Evolutionary conservation across 2,797 vertebrate genomes (phyloP).

Genomic region (Chaetophractus vellerosus): DNA sequence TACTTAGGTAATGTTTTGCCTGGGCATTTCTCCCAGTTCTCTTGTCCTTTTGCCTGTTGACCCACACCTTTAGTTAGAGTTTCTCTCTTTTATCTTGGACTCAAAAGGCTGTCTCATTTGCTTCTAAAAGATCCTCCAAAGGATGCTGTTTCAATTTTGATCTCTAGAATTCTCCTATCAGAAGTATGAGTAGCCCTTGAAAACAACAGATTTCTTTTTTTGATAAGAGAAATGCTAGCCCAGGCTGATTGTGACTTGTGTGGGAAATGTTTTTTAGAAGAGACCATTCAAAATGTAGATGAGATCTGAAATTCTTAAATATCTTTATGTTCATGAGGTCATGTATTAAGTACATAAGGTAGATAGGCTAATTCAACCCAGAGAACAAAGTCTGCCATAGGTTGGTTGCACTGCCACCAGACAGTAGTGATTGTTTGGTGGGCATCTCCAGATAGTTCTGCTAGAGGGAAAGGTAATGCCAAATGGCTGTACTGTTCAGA

Average conservation of each 20-base stretch:
- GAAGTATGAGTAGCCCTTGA: conserved; percentile 39
- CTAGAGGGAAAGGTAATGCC: not conserved
- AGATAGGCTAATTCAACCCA: not conserved
- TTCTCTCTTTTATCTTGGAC: conserved; percentile 31
- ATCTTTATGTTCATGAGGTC: conserved; percentile 13
- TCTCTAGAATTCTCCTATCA: conserved; percentile 37
- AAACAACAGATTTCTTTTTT: conserved; percentile 45
- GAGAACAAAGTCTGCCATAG: not conserved
- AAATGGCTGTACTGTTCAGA: not conserved
- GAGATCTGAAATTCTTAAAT: conserved; percentile 26
- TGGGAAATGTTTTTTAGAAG: conserved; percentile 59
- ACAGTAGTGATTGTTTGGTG: not conserved
- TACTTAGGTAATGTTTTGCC: not conserved
- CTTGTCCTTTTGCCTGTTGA: not conserved
- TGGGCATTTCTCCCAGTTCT: not conserved
- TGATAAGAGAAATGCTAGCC: not conserved
- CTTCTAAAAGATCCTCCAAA: not conserved
- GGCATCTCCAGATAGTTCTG: not conserved
- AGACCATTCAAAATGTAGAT: conserved; percentile 33
- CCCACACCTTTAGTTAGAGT: not conserved
- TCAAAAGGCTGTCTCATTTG: not conserved
- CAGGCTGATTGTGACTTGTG: not conserved
- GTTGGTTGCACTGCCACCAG: not conserved
- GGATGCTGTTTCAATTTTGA: not conserved
- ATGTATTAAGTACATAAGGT: not conserved